Evolutionary conservation across 2,113 vertebrate genomes (phyloP).

Genomic region (Caracal caracal): DNA sequence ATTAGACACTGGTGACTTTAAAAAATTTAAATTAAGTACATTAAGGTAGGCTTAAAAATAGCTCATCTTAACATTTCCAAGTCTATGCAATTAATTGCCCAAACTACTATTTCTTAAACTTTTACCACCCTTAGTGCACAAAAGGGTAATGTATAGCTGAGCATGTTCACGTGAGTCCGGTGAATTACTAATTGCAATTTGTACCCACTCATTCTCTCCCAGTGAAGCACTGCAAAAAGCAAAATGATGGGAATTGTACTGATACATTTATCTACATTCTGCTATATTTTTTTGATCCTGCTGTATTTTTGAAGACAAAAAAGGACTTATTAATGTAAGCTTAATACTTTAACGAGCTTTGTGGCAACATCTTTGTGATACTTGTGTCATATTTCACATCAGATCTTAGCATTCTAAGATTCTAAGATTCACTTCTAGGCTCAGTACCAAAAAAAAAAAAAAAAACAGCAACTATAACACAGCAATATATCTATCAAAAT

Average conservation of each 20-base stretch:
- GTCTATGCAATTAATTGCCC: not conserved
- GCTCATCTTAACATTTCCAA: not conserved
- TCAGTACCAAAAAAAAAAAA: not conserved
- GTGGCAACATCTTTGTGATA: not conserved
- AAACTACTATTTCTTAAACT: constrained; percentile 10
- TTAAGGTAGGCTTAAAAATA: not conserved
- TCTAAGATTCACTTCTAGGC: constrained; percentile 19
- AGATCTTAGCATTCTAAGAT: constrained; percentile 11
- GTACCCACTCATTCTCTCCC: not conserved
- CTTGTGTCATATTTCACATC: not conserved
- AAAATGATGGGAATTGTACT: not conserved
- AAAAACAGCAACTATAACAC: not conserved
- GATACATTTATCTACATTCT: not conserved
- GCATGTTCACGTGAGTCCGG: not conserved
- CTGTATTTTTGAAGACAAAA: not conserved
- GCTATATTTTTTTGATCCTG: not conserved
- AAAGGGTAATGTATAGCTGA: not conserved
- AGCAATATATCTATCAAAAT: constrained; percentile 51
- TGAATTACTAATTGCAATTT: constrained; percentile 4
- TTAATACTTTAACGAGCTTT: constrained; percentile 16
- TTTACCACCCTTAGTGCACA: not conserved
- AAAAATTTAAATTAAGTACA: constrained; percentile 8
- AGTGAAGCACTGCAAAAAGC: not conserved
- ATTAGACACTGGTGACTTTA: not conserved
- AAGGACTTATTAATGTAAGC: not conserved